Conservation (phyloP, 1,140 invertebrate species). For the Trigoniulus corallinus region DNA sequence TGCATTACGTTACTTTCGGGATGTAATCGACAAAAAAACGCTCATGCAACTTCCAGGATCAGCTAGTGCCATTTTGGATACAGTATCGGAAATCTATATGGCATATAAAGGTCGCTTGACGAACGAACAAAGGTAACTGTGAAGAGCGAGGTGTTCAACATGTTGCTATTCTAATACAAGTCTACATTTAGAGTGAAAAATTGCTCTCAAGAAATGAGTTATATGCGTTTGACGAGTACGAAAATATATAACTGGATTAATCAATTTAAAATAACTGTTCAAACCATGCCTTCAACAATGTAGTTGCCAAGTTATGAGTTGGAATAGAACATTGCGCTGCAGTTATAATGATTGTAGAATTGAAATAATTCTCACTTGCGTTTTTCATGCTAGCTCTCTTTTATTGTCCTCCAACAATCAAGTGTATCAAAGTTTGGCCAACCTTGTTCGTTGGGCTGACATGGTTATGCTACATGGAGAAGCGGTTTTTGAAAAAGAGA, state of each 20-base stretch:
- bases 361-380: neutral
- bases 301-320: too few relatives aligned
- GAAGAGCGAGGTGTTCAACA: too few relatives aligned
- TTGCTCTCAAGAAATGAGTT: too few relatives aligned
- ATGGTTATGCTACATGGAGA: slow-evolving; percentile 60
- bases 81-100: slow-evolving; percentile 70
- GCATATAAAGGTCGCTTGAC: slow-evolving; percentile 44
- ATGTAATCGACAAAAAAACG: slow-evolving; percentile 79
- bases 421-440: slow-evolving; percentile 68
- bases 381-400: slow-evolving; percentile 40
- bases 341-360: too few relatives aligned
- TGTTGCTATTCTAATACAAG: too few relatives aligned
- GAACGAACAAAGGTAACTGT: slow-evolving; percentile 47
- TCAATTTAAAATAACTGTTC: too few relatives aligned
- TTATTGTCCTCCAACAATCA: slow-evolving; percentile 61
- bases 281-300: too few relatives aligned
- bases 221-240: too few relatives aligned
- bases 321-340: too few relatives aligned
- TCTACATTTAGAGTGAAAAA: too few relatives aligned
- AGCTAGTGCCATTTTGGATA: slow-evolving; percentile 78
- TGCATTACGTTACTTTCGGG: slow-evolving; percentile 67
- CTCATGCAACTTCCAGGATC: slow-evolving; percentile 81
- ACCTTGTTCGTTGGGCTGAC: slow-evolving; percentile 75
- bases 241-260: too few relatives aligned
- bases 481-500: slow-evolving; percentile 38